A percentile compares a stretch with the other conserved stretches of the same genome.
These are phyloP conservation scores for Cotesia glomerata DNA, from an alignment of 1,140 invertebrate species.

Conservation along the genomic window DNA sequence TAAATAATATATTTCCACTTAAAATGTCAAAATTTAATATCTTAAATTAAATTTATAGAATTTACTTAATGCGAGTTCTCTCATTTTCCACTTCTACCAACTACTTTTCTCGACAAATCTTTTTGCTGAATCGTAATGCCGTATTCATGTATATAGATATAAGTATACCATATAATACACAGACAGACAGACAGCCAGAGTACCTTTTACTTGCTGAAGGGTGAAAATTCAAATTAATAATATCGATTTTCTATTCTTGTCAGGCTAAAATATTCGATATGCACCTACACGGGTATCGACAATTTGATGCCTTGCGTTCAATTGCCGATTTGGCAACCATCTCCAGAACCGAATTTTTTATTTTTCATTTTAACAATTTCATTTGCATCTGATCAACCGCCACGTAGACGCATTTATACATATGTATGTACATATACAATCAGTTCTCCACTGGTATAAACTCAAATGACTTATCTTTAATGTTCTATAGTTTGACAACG, in stretches of 20 bases:
- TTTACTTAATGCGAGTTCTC: too few species aligned
- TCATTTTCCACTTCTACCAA: too few species aligned
- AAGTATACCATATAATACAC: too few species aligned
- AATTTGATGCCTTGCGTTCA: neutral
- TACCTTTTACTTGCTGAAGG: slow-evolving; percentile 20
- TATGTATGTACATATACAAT: slow-evolving; percentile 7
- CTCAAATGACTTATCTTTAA: neutral
- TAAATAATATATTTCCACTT: too few species aligned
- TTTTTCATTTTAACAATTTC: neutral
- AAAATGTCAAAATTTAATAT: too few species aligned
- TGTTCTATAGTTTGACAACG: slow-evolving; percentile 11
- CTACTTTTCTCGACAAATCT: too few species aligned
- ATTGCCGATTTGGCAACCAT: slow-evolving; percentile 6
- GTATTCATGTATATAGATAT: too few species aligned
- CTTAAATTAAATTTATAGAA: too few species aligned
- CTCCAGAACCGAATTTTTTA: neutral
- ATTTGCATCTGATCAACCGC: neutral
- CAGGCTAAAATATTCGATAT: slow-evolving; percentile 7
- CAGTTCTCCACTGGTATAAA: neutral
- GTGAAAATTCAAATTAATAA: slow-evolving; percentile 33
- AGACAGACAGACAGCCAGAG: neutral
- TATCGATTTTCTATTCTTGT: slow-evolving; percentile 30
- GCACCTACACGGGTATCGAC: neutral
- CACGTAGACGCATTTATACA: neutral
- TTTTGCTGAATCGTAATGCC: too few species aligned